A percentile compares a stretch with the other conserved stretches of the same genome.
phyloP scores from a whole-genome alignment of 1,140 invertebrate species.

The Campodea augens region DNA sequence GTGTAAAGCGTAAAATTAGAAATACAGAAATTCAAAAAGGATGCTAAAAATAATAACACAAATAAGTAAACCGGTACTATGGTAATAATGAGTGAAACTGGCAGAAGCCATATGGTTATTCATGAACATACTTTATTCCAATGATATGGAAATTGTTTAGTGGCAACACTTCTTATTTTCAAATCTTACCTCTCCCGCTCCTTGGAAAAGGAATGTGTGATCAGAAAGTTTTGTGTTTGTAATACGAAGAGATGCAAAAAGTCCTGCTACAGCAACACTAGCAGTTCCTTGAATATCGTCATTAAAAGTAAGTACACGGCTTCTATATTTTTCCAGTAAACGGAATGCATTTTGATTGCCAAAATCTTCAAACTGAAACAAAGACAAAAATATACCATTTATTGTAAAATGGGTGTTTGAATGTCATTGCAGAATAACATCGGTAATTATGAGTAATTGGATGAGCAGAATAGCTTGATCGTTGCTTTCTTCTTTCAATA shows the following conservation, averaged over 20 bases:
- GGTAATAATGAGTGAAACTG: background rate
- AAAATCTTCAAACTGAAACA: slow-evolving; percentile 85
- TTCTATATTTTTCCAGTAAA: slow-evolving; percentile 68
- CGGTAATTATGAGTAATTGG: too few relatives aligned
- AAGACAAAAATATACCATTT: slow-evolving; percentile 22
- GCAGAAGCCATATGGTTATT: background rate
- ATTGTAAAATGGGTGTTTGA: slow-evolving; percentile 17
- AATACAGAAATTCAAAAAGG: too few relatives aligned
- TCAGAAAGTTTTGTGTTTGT: slow-evolving; percentile 58
- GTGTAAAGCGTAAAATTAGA: too few relatives aligned
- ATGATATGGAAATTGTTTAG: background rate
- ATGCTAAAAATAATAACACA: too few relatives aligned
- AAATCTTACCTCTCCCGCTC: slow-evolving; percentile 70
- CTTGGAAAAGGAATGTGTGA: slow-evolving; percentile 72
- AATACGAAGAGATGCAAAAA: slow-evolving; percentile 60
- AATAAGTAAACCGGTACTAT: too few relatives aligned
- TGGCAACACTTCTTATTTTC: background rate
- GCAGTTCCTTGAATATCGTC: slow-evolving; percentile 96
- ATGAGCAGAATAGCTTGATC: too few relatives aligned
- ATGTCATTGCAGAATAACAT: too few relatives aligned
- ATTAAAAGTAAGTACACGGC: slow-evolving; percentile 85
- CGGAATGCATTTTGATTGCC: slow-evolving; percentile 83
- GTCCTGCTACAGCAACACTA: slow-evolving; percentile 73
- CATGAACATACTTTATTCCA: too few relatives aligned
- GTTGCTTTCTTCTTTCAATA: too few relatives aligned